phyloP scores from a whole-genome alignment of 2,113 vertebrate species.

The Alces alces region DNA sequence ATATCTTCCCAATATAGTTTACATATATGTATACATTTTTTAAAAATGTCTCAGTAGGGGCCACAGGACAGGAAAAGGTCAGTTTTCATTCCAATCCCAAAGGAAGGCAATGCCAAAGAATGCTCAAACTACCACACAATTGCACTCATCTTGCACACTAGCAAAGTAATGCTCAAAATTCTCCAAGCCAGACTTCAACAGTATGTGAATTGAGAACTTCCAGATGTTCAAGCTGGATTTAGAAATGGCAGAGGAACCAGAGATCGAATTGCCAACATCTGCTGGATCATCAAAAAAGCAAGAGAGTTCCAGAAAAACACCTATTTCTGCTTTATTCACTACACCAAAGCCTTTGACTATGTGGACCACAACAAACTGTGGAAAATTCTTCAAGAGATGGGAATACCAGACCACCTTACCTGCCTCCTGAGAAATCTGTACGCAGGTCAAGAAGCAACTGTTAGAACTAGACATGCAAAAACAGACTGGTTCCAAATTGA shows the following conservation, averaged over 20 bases:
- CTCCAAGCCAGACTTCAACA: background rate
- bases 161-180: background rate
- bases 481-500: too few relatives aligned
- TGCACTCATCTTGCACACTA: background rate
- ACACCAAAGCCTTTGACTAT: background rate
- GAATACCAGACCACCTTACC: background rate
- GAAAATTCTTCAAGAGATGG: background rate
- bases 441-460: background rate
- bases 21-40: background rate
- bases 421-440: background rate
- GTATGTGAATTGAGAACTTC: background rate
- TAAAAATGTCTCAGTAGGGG: background rate
- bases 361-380: background rate
- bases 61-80: background rate
- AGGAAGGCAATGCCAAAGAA: background rate
- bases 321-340: background rate
- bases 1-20: background rate
- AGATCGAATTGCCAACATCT: background rate
- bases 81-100: background rate
- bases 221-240: background rate
- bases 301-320: background rate
- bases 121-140: background rate
- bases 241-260: background rate
- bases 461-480: background rate
- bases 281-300: background rate